phyloP scores from a whole-genome alignment of 2,113 vertebrate genomes.

The Coryphaenoides rupestris region DNA sequence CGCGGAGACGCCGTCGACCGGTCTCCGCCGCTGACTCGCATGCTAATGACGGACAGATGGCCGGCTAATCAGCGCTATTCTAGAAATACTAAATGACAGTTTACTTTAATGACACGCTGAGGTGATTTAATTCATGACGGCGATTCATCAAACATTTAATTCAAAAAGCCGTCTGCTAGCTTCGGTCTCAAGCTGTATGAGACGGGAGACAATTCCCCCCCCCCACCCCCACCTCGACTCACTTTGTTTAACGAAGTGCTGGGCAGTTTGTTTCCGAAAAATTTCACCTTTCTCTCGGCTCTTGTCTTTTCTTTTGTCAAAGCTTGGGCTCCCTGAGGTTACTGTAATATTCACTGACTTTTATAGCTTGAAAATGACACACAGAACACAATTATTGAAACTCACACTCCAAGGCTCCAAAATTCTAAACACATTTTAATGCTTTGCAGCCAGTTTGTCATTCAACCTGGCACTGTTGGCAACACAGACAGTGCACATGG shows the following conservation, averaged over 20 bases:
- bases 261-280: conserved; percentile 22
- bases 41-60: conserved; percentile 32
- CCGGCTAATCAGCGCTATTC: conserved; percentile 21
- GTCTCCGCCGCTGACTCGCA: conserved; percentile 11
- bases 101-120: conserved; percentile 30
- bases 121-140: conserved; percentile 29
- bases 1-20: conserved; percentile 4
- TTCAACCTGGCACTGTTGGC: too few relatives aligned
- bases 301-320: conserved; percentile 40
- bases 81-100: conserved; percentile 25
- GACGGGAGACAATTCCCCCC: conserved; percentile 29
- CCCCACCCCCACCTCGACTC: too few relatives aligned
- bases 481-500: too few relatives aligned
- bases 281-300: conserved; percentile 28
- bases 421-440: too few relatives aligned
- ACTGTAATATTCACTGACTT: background rate
- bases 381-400: too few relatives aligned
- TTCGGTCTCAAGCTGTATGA: conserved; percentile 33
- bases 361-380: too few relatives aligned
- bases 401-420: too few relatives aligned
- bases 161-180: conserved; percentile 22
- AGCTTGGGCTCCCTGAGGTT: conserved; percentile 7
- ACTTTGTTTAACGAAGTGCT: conserved; percentile 34
- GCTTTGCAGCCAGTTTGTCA: too few relatives aligned
- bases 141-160: conserved; percentile 46